These are phyloP conservation scores for Acronicta alni DNA, from an alignment of 2,888 invertebrate genomes.

Conservation along the genomic window DNA sequence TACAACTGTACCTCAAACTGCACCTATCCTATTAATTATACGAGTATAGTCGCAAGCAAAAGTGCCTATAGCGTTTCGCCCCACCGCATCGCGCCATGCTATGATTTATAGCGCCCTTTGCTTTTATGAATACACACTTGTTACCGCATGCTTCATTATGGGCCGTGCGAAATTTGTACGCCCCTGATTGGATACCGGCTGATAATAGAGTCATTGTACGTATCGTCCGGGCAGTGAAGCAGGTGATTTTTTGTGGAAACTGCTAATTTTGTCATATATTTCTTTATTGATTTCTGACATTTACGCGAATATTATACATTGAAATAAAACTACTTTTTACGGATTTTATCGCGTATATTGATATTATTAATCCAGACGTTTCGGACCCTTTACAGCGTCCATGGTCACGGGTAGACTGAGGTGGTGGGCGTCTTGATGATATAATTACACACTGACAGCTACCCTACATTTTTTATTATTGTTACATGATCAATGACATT, in stretches of 20 bases:
- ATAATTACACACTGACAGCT: too few species aligned
- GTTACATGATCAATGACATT: too few species aligned
- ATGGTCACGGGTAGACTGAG: too few species aligned
- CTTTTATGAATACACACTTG: constrained; percentile 88
- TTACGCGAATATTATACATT: too few species aligned
- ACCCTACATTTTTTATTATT: too few species aligned
- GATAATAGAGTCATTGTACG: constrained; percentile 81
- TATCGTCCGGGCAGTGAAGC: constrained; percentile 39
- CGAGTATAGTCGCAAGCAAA: constrained; percentile 66
- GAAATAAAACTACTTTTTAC: too few species aligned
- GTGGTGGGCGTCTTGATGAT: too few species aligned
- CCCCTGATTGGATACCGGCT: constrained; percentile 83
- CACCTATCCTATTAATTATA: constrained; percentile 28
- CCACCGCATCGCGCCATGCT: constrained; percentile 56
- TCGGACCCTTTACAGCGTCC: too few species aligned
- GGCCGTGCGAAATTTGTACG: constrained; percentile 74
- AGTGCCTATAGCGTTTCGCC: constrained; percentile 50
- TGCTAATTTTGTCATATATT: not conserved
- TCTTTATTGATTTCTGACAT: too few species aligned
- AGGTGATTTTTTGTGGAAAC: constrained; percentile 36
- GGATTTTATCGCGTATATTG: too few species aligned
- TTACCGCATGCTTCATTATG: constrained; percentile 85
- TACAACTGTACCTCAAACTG: not conserved
- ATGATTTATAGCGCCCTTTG: constrained; percentile 86
- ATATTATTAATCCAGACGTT: too few species aligned